Evolutionary conservation across 2,888 invertebrate genomes (phyloP), one percentile per base, ranked within the genome.

Genomic region (Xanthostigma xanthostigma): DNA sequence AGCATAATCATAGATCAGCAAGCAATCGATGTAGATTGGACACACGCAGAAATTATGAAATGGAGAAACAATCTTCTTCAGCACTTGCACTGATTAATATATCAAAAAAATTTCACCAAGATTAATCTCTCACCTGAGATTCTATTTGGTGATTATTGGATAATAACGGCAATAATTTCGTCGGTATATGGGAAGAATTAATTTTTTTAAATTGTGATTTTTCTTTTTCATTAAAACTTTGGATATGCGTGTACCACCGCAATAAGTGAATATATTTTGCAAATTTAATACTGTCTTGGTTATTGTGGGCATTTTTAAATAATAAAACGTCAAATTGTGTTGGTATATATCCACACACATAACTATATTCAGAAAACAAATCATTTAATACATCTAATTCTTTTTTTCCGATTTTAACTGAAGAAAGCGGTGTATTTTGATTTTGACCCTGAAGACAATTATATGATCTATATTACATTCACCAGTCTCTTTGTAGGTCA

Each of bases 191-290:
- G 6, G 3, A 6, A 27, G 5, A 27, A 27, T 27, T 27, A 27
- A 27, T 27, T 27, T 27, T 27, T 27, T 27, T 64, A 57, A 77
- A 75, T 53, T 62, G 58, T 53, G 59, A 60, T 59, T 68, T 67
- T 60, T 79, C 76, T 51, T 62, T 61, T 53, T 64, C 63, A 60
- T 67, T 69, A 64, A 73, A 79, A 66, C 76, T 78, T 64, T 68
- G 63, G 64, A 79, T 74, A 65, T 79, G 76, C 63, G 67, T 62
- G 64, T 70, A 73, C 79, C 79, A 79, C 64, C 79, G 70, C 59
- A 65, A 68, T 54, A 79, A 60, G 60, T 75, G 62, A 48, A 62
- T 62, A 61, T 68, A 74, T 53, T 65, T 62, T 57, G 51, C 71
- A 62, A 57, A 67, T 55, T 63, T 57, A 49, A 63, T 45, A 41